Evolutionary conservation across 2,797 vertebrate species (phyloP), one percentile per base, ranked within the genome.

Genomic region (Cynodonichthys magdalenae): DNA sequence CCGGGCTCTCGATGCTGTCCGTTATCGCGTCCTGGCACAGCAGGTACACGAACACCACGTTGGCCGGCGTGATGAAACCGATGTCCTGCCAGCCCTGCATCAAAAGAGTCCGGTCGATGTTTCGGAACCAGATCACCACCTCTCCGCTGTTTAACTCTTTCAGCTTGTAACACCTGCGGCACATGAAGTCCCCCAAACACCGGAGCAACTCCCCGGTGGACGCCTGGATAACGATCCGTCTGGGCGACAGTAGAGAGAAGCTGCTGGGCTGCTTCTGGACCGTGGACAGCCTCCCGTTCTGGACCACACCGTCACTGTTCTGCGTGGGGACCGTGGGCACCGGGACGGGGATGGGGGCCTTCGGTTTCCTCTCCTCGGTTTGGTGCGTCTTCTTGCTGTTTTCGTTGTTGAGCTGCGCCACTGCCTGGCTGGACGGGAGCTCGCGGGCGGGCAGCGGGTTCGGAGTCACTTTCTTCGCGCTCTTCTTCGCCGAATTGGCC

Each of bases 11-110:
- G 50, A 96, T 73, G 81, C 95, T 93, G 75, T 96, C 95, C 64
- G 89, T 83, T 45, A 99, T 87, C 47, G 94, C 92, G 88, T 97
- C 96, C 41, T 94, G 92, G 86, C 96, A 97, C 73, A 99, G 92
- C 88, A 99, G 89, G 90, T 98, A 99, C 66, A 99, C 95, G 77
- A 99, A 99, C 66, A 99, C 98, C 74, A 99, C 90, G 91, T 96
- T 99, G 59, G 96, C 95, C 2, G 97, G 96, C 28, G 97, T 98
- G 81, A 99, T 97, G 91, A 99, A 99, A 78, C 95, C 96, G 56
- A 98, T 95, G 76, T 99, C 98, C 90, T 99, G 97, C 97, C 98
- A 99, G 74, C 98, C 97, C 86, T 99, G 97, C 58, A 98, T 85
- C 80, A 99, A 90, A 46, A 99, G 94, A 69, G 95, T 96, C 89